Conservation (phyloP, 2,888 invertebrate genomes). For the Rhingia campestris region DNA sequence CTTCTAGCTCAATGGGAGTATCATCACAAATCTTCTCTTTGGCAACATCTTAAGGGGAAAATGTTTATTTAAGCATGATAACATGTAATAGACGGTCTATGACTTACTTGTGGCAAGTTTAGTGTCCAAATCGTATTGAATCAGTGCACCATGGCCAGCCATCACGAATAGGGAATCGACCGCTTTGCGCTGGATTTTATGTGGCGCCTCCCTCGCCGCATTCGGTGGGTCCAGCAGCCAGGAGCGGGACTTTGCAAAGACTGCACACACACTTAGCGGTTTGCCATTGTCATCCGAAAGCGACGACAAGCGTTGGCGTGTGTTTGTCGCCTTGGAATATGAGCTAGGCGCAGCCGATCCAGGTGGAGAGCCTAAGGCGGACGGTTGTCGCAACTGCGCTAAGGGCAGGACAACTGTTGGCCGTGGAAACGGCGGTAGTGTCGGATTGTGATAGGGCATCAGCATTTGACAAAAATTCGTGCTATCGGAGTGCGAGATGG, state of each 20-base stretch:
- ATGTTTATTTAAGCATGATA: neutral
- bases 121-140: constrained; percentile 94
- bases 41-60: constrained; percentile 85
- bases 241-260: constrained; percentile 89
- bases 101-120: constrained; percentile 84
- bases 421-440: constrained; percentile 95
- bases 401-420: constrained; percentile 91
- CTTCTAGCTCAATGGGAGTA: constrained; percentile 92
- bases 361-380: constrained; percentile 80
- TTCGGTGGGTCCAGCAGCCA: constrained; percentile 86
- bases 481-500: constrained; percentile 83
- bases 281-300: constrained; percentile 87
- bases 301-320: constrained; percentile 88
- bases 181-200: constrained; percentile 84
- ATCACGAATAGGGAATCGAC: constrained; percentile 94
- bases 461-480: constrained; percentile 82
- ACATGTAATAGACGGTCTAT: neutral
- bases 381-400: constrained; percentile 92
- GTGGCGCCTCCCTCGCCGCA: constrained; percentile 81
- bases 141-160: constrained; percentile 93
- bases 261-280: constrained; percentile 90
- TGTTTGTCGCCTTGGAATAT: constrained; percentile 61
- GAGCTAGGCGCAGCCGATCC: constrained; percentile 76
- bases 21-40: constrained; percentile 94
- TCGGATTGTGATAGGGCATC: constrained; percentile 91